Percentiles rank a stretch among this genome's conserved stretches.
phyloP scores from a whole-genome alignment of 2,113 vertebrate species.

The Leptosomus discolor region DNA sequence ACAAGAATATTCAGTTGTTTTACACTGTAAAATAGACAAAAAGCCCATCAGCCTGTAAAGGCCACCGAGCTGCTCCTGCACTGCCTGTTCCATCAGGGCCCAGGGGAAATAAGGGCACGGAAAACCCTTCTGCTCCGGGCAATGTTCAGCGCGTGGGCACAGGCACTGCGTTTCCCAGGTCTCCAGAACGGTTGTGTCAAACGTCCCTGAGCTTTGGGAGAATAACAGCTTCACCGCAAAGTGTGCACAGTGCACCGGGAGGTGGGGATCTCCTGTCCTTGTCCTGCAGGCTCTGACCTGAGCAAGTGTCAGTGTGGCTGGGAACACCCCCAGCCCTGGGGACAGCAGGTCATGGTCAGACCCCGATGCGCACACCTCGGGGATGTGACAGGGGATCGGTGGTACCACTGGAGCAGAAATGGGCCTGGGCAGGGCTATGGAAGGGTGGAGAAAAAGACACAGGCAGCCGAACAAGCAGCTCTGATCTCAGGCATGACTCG shows the following conservation, averaged over 20 bases:
- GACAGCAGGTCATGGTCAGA: not conserved
- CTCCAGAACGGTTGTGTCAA: no score
- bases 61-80: not conserved
- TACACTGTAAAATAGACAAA: not conserved
- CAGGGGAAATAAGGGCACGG: no score
- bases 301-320: not conserved
- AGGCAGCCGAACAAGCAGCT: not conserved
- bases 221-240: no score
- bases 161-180: rapidly evolving
- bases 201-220: rapidly evolving
- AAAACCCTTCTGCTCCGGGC: not conserved
- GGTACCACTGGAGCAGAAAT: not conserved
- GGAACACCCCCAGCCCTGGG: no score
- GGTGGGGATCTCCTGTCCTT: not conserved
- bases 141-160: not conserved
- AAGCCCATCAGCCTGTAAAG: not conserved
- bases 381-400: not conserved
- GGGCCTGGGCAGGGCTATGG: not conserved
- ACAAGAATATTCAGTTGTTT: not conserved
- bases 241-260: not conserved
- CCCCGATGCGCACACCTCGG: no score
- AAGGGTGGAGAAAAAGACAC: not conserved
- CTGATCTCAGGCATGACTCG: not conserved
- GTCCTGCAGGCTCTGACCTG: not conserved
- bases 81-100: not conserved